Evolutionary conservation across 2,113 vertebrate genomes (phyloP), one percentile per base, ranked within the genome.

Genomic region (Cercocebus atys): DNA sequence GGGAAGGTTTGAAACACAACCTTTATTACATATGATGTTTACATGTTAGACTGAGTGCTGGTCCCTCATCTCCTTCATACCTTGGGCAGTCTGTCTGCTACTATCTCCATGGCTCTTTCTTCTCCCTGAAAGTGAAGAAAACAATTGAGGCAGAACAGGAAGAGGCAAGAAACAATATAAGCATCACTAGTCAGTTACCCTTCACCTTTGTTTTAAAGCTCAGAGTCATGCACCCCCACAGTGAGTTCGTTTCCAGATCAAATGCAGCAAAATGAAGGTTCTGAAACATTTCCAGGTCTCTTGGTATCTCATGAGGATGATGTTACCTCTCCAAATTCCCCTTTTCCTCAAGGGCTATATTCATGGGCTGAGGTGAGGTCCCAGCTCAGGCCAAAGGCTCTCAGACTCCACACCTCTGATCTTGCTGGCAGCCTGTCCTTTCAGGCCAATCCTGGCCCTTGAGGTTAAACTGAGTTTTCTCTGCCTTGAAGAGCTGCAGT

Each of bases 61-160:
- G n/a, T 43, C 52, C 75, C 61, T 90, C 50, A 4, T 80, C 70
- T 30, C 17, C 72, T 94, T 85, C 13, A 50, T 14, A 13, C 88
- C 57, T 64, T 6, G 66, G 59, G 45, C 78, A 87, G 76, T 81
- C 84, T 93, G 55, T 83, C 82, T 78, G 64, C 68, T 55, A 25
- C 73, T 78, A 2, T 59, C 90, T 82, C 43, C 6, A n/a, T 23
- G 43, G 61, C 79, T 55, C 12, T 32, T 55, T 94, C 95, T 98
- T 98, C 94, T 96, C 88, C 90, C 97, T 98, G 84, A 23, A 72
- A 64, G 38, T 45, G 80, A 64, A 97, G 70, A 90, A 82, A 94
- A 97, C 25, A 93, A 76, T 88, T 72, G 18, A 59, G 61, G 68
- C 40, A 81, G 35, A 90, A 78, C 14, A 88, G 35, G 45, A 78